Evolutionary conservation across 2,797 vertebrate species (phyloP), one percentile per base, ranked within the genome.

Genomic region (Sebastes baramenuke): DNA sequence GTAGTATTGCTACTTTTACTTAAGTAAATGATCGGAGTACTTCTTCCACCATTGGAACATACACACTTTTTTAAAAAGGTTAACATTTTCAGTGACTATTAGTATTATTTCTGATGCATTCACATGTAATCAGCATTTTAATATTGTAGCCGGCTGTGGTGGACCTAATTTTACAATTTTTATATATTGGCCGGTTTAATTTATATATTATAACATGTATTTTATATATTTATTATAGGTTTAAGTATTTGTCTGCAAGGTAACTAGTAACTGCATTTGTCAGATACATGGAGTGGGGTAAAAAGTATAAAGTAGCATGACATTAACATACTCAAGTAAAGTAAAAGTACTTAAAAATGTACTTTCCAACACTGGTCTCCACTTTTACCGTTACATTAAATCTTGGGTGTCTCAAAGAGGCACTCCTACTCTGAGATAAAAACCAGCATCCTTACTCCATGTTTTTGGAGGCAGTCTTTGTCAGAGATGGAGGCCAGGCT

Each of bases 401-500:
- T 60, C 25, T 7, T 12, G 2, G 22, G 32, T 54, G 10, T 52
- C n/a, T 52, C 2, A 16, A 36, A 66, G 29, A 67, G 16, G 6
- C 9, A 20, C 3, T 30, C 4, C 27, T 58, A 25, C 16, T 9
- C 20, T 46, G 4, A 56, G 1, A 67, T 54, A 60, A 25, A 54
- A 34, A 54, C 49, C 9, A 61, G 27, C 13, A 49, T 56, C 14
- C 5, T 49, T 49, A 25, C 52, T 60, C 2, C 25, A 16, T 58
- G 54, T 18, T 68, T 16, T 16, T 42, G 54, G 25, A 52, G 9
- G 1, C n/a, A 66, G 68, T 11, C 34, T 24, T 29, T 75, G 38
- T 77, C 85, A 49, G 96, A 96, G 85, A 90, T 97, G 93, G 95
- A 98, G 92, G 78, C 62, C 5, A 93, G 91, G 82, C 78, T 96